Percentiles rank a stretch among this genome's conserved stretches.
These are phyloP conservation scores for Lasius fuliginosus DNA, from an alignment of 2,888 invertebrate species.

Conservation along the genomic window DNA sequence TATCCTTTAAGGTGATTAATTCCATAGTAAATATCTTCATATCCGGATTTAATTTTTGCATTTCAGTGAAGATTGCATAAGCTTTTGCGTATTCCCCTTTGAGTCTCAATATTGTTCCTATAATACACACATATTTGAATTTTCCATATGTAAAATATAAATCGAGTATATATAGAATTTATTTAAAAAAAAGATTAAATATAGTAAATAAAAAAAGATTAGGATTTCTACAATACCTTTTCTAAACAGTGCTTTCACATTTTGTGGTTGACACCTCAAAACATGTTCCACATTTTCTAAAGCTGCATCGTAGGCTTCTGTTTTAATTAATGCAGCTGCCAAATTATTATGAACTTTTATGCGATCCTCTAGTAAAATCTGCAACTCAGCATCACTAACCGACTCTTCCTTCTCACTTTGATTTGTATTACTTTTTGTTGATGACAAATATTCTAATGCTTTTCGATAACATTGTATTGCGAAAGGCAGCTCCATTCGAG, in stretches of 20 bases:
- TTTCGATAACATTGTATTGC: conserved; percentile 96
- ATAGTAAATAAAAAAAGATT: not conserved
- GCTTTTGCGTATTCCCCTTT: conserved; percentile 92
- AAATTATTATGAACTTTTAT: conserved; percentile 96
- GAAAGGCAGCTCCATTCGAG: conserved; percentile 92
- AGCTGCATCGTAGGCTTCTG: conserved; percentile 94
- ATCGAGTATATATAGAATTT: conserved; percentile 8
- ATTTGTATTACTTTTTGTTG: conserved; percentile 90
- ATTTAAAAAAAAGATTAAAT: not conserved
- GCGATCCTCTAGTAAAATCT: conserved; percentile 92
- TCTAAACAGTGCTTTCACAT: conserved; percentile 96
- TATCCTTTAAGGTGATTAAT: conserved; percentile 87
- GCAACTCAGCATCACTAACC: conserved; percentile 88
- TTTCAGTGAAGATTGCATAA: conserved; percentile 89
- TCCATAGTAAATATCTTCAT: conserved; percentile 88
- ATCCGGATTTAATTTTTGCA: conserved; percentile 89
- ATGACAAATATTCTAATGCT: conserved; percentile 92
- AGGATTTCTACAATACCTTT: conserved; percentile 89
- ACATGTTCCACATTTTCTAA: conserved; percentile 94
- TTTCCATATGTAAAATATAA: not conserved
- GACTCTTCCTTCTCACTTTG: conserved; percentile 86
- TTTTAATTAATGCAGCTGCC: conserved; percentile 96
- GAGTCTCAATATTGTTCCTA: conserved; percentile 89
- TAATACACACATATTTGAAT: conserved; percentile 27
- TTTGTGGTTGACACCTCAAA: conserved; percentile 93